Conservation (phyloP, 2,113 vertebrate species). For the Bombycilla garrulus region DNA sequence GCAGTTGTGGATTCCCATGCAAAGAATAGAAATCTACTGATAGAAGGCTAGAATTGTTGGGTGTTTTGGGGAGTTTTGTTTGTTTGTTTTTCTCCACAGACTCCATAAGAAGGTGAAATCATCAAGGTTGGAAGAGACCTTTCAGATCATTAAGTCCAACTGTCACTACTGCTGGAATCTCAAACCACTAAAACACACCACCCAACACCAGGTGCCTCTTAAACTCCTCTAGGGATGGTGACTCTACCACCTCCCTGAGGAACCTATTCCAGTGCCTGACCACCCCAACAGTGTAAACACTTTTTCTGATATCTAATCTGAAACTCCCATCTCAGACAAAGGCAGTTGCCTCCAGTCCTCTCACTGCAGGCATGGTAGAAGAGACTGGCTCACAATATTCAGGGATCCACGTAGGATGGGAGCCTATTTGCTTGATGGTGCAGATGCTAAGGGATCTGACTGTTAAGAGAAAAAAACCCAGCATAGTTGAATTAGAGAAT, state of each 20-base stretch:
- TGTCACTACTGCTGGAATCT: background rate
- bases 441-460: background rate
- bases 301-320: background rate
- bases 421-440: background rate
- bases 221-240: background rate
- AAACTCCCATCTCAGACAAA: background rate
- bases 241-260: background rate
- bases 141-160: background rate
- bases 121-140: background rate
- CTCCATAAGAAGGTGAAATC: background rate
- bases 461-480: background rate
- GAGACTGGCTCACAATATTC: background rate
- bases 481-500: background rate
- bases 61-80: background rate
- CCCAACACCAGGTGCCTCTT: background rate
- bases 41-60: background rate
- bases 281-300: rapidly evolving
- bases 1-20: background rate
- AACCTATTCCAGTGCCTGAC: background rate
- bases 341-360: background rate
- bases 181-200: background rate
- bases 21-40: background rate
- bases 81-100: background rate
- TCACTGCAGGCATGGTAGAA: background rate
- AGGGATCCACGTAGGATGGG: background rate